Base-by-base conservation (phyloP, 2,888 invertebrate species). In the Heteromyza rotundicornis region DNA sequence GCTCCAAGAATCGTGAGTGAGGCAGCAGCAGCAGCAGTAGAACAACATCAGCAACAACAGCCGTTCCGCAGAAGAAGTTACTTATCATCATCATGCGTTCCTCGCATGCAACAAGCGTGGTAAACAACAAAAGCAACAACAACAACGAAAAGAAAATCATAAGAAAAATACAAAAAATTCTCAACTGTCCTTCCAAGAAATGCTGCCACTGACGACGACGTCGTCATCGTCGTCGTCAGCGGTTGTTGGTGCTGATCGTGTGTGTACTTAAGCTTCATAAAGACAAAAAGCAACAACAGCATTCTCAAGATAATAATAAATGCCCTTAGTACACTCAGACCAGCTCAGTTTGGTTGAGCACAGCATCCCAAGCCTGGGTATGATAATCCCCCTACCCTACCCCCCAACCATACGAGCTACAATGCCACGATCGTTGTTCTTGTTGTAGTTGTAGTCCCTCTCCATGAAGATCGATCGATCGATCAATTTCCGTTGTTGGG, bases 121-220 rank as follows among this genome's bases (percentile, higher is more conserved):
- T 23, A 44, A 47, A 52, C 52, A 52, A 50, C n/a, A n/a, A n/a
- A n/a, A n/a, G n/a, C 52, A 52, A 52, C 52, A 52, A 27, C 50
- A 52, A n/a, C 27, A 27, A 27, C 27, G 27, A 24, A 52, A 52
- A 8, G 24, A 24, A 24, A 52, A 52, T 52, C 52, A 50, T 19
- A 44, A 17, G 16, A 47, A 19, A 22, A 57, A 60, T 40, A 56
- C 20, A 56, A 57, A 59, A 24, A 32, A 24, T 52, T 49, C 35
- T 47, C 52, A 57, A 20, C 51, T 68, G 75, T 77, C 78, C 78
- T 76, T 76, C 75, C 78, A 75, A 77, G 78, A 76, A 76, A 75
- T 75, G 76, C 76, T 72, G 72, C 35, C n/a, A 57, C n/a, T 23
- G 57, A 19, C 36, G 57, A 40, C 57, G 51, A 23, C 51, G 35